A percentile compares a stretch with the other conserved stretches of the same genome.
phyloP scores from a whole-genome alignment of 1,140 invertebrate genomes.

The Goniozus legneri region DNA sequence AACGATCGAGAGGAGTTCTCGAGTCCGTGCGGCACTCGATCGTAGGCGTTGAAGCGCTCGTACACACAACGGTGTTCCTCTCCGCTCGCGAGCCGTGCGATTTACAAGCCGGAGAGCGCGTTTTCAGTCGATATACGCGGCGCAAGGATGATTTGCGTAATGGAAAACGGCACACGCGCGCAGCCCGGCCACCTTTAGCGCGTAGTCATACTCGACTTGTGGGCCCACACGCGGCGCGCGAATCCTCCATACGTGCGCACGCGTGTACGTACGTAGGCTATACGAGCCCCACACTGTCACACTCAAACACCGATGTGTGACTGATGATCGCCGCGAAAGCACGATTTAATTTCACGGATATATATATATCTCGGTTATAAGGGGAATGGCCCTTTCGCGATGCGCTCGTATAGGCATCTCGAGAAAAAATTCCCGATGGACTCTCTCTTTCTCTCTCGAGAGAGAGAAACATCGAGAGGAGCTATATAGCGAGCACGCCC shows the following conservation, averaged over 20 bases:
- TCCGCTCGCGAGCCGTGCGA: slow-evolving; percentile 18
- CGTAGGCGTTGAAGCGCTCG: slow-evolving; percentile 25
- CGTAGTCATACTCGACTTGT: not conserved
- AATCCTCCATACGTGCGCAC: slow-evolving; percentile 8
- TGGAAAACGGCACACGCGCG: slow-evolving; percentile 31
- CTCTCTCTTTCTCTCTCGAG: too few species aligned
- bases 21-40: slow-evolving; percentile 6
- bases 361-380: too few species aligned
- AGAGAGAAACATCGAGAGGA: too few species aligned
- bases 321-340: slow-evolving; percentile 23
- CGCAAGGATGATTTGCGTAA: slow-evolving; percentile 31
- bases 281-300: too few species aligned
- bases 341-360: slow-evolving; percentile 34
- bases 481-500: too few species aligned
- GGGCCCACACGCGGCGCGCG: slow-evolving; percentile 13
- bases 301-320: slow-evolving; percentile 21
- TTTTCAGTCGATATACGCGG: slow-evolving; percentile 12
- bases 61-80: too few species aligned
- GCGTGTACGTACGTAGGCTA: not conserved
- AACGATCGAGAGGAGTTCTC: not conserved
- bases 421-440: too few species aligned
- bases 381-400: too few species aligned
- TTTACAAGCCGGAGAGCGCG: slow-evolving; percentile 32
- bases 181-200: not conserved
- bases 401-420: too few species aligned